Conservation (phyloP, 1,140 invertebrate species). For the Eubasilissa regina region DNA sequence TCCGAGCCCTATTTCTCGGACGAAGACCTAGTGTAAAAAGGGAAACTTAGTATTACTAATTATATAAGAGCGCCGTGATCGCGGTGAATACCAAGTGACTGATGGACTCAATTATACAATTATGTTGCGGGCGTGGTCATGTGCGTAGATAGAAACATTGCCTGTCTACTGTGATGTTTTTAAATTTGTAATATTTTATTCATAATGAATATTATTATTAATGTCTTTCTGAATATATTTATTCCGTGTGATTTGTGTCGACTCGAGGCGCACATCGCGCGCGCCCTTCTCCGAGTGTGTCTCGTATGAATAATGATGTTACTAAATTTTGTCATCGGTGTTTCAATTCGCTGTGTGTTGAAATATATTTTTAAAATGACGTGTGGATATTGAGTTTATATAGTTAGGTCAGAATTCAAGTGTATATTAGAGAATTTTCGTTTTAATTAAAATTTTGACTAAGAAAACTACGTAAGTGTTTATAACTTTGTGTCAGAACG, state of each 20-base stretch:
- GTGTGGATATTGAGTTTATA: too few relatives aligned
- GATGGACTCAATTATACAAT: constrained; percentile 8
- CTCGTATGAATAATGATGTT: too few relatives aligned
- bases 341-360: too few relatives aligned
- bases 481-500: background rate
- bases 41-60: constrained; percentile 48
- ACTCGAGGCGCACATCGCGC: too few relatives aligned
- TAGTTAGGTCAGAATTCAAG: too few relatives aligned
- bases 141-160: constrained; percentile 23
- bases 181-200: constrained; percentile 17
- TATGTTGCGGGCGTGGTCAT: background rate
- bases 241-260: constrained; percentile 17
- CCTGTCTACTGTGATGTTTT: constrained; percentile 43
- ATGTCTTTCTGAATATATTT: constrained; percentile 7
- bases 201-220: background rate
- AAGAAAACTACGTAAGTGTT: too few relatives aligned
- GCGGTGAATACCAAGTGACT: constrained; percentile 11
- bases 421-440: too few relatives aligned
- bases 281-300: too few relatives aligned
- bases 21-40: constrained; percentile 58
- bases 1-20: constrained; percentile 57
- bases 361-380: too few relatives aligned
- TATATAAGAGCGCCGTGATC: constrained; percentile 16
- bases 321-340: too few relatives aligned
- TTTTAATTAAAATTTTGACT: too few relatives aligned